phyloP scores from a whole-genome alignment of 2,797 vertebrate genomes.

The Anabacerthia variegaticeps region DNA sequence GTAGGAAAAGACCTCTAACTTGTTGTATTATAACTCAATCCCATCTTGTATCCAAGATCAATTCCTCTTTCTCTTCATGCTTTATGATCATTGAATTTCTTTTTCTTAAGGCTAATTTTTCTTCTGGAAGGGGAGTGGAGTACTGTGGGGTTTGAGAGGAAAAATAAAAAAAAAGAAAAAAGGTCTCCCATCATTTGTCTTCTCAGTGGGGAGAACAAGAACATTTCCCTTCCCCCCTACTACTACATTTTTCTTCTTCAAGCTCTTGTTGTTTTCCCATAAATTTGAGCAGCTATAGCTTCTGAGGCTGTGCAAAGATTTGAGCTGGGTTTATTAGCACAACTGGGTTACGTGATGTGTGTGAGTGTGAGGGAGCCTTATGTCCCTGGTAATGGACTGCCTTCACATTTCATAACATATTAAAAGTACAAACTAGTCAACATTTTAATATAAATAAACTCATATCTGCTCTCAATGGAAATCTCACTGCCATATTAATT shows the following conservation, averaged over 20 bases:
- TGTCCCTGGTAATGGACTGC: constrained; percentile 40
- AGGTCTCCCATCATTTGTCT: constrained; percentile 35
- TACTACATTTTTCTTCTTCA: constrained; percentile 58
- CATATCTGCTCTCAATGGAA: constrained; percentile 60
- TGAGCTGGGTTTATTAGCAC: constrained; percentile 70
- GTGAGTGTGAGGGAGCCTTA: constrained; percentile 48
- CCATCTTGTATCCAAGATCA: constrained; percentile 58
- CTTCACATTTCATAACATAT: constrained; percentile 53
- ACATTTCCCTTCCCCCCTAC: neutral
- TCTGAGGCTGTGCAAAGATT: constrained; percentile 47
- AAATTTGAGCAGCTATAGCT: constrained; percentile 69
- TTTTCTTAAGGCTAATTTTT: constrained; percentile 66
- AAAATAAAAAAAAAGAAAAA: neutral
- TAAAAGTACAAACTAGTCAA: constrained; percentile 56
- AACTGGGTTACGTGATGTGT: constrained; percentile 66
- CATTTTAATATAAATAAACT: constrained; percentile 65
- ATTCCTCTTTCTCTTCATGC: constrained; percentile 64
- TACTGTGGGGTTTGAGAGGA: neutral
- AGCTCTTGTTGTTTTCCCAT: constrained; percentile 49
- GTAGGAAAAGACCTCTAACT: constrained; percentile 64
- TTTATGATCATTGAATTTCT: constrained; percentile 65
- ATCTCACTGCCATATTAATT: constrained; percentile 57
- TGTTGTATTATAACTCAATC: constrained; percentile 72
- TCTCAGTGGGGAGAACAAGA: constrained; percentile 25
- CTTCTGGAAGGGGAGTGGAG: constrained; percentile 27